Conservation (phyloP, 2,888 invertebrate genomes). For the Drosophila fulvimacula region DNA sequence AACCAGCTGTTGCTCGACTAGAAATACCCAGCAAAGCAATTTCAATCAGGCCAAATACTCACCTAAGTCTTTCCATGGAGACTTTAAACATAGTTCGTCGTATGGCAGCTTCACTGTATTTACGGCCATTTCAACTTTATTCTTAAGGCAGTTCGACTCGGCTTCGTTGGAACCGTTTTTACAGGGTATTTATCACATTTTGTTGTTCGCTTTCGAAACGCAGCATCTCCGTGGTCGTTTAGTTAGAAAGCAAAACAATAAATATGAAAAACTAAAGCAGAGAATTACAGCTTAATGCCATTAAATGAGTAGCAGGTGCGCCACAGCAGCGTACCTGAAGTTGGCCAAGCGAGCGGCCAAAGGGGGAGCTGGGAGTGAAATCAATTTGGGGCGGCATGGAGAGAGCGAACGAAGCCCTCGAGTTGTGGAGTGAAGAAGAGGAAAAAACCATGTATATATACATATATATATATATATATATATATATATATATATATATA, state of each 20-base stretch:
- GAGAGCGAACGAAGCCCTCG: not conserved
- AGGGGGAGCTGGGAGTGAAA: constrained; percentile 21
- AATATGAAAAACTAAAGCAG: constrained; percentile 41
- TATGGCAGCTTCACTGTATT: not conserved
- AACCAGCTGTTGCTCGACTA: not conserved
- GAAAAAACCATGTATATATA: not conserved
- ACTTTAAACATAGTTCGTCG: not conserved
- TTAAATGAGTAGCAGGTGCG: constrained; percentile 52
- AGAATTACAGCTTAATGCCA: constrained; percentile 52
- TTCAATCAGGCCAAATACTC: not conserved
- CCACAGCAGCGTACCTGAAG: constrained; percentile 1
- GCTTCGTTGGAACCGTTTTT: not conserved
- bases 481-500: too few species aligned
- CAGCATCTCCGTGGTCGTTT: constrained; percentile 31
- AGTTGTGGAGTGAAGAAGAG: not conserved
- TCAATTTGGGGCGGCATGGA: not conserved
- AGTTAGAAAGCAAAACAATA: constrained; percentile 57
- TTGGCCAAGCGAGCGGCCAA: not conserved
- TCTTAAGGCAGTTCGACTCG: not conserved
- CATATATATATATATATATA: not conserved
- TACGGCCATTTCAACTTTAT: not conserved
- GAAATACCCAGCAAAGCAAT: not conserved
- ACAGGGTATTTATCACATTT: constrained; percentile 3
- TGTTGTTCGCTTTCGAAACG: constrained; percentile 33
- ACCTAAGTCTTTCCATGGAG: not conserved